A percentile compares a stretch with the other conserved stretches of the same genome.
These are phyloP conservation scores for Myopa tessellatipennis DNA, from an alignment of 2,888 invertebrate genomes.

Conservation along the genomic window DNA sequence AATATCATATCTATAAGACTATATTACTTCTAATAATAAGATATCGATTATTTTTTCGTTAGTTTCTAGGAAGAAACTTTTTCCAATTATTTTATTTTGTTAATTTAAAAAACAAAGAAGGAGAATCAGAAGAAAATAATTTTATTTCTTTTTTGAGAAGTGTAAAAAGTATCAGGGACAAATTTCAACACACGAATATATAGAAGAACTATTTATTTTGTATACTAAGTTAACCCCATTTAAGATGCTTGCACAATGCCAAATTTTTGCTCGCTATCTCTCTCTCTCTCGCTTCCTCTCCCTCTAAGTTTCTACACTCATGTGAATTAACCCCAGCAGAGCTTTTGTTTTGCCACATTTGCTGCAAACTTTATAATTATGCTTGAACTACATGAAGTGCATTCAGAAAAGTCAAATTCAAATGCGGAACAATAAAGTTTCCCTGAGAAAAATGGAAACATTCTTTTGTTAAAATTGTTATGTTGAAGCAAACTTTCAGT, in stretches of 20 bases:
- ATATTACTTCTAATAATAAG: no score
- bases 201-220: no score
- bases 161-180: no score
- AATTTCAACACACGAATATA: no score
- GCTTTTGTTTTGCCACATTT: conserved; percentile 32
- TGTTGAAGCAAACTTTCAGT: neutral
- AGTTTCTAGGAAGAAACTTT: no score
- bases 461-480: neutral
- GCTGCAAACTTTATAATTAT: conserved; percentile 29
- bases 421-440: neutral
- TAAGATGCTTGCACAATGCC: neutral
- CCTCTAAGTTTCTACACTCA: neutral
- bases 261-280: neutral
- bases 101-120: no score
- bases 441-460: neutral
- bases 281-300: neutral
- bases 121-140: no score
- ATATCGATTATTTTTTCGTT: no score
- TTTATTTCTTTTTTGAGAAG: no score
- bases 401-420: neutral
- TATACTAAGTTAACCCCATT: neutral
- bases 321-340: conserved; percentile 20
- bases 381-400: conserved; percentile 20
- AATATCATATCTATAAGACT: no score
- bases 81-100: no score